A percentile compares a stretch with the other conserved stretches of the same genome.
Evolutionary conservation across 2,888 invertebrate species (phyloP).

Genomic region (Apocheima hispidaria): DNA sequence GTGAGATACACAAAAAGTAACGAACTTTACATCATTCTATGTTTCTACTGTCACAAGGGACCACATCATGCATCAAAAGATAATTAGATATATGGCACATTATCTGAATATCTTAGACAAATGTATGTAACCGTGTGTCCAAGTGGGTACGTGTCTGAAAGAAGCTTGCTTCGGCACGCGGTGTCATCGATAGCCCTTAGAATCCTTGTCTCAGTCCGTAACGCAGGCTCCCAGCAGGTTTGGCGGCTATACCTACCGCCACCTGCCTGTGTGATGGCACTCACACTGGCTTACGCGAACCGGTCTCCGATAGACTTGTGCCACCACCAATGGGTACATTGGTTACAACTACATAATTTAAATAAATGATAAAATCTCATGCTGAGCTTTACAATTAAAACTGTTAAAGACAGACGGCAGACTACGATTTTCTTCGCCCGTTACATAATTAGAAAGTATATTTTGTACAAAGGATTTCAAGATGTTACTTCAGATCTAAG

Average conservation of each 20-base stretch:
- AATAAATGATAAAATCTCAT: slow-evolving; percentile 74
- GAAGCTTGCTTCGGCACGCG: slow-evolving; percentile 1
- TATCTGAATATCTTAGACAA: neutral
- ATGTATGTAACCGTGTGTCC: neutral
- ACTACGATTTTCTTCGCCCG: slow-evolving; percentile 67
- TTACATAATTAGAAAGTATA: slow-evolving; percentile 67
- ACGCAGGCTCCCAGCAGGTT: slow-evolving; percentile 55
- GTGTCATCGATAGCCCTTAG: slow-evolving; percentile 43
- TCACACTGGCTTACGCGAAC: slow-evolving; percentile 58
- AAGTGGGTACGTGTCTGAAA: neutral
- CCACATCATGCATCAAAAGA: neutral
- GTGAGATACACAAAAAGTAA: too few species aligned
- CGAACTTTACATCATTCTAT: neutral
- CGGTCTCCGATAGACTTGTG: slow-evolving; percentile 71
- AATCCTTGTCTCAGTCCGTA: slow-evolving; percentile 32
- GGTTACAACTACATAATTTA: slow-evolving; percentile 74
- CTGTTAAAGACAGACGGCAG: slow-evolving; percentile 66
- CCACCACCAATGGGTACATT: slow-evolving; percentile 75
- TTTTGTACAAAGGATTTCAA: slow-evolving; percentile 39
- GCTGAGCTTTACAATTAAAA: slow-evolving; percentile 77
- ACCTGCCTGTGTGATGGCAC: slow-evolving; percentile 44
- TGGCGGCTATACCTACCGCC: slow-evolving; percentile 40
- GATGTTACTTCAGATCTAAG: neutral
- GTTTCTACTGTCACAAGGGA: neutral
- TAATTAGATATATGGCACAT: neutral